Base-by-base conservation (phyloP, 64 coral and sea anemone species). In the Montipora cactus region DNA sequence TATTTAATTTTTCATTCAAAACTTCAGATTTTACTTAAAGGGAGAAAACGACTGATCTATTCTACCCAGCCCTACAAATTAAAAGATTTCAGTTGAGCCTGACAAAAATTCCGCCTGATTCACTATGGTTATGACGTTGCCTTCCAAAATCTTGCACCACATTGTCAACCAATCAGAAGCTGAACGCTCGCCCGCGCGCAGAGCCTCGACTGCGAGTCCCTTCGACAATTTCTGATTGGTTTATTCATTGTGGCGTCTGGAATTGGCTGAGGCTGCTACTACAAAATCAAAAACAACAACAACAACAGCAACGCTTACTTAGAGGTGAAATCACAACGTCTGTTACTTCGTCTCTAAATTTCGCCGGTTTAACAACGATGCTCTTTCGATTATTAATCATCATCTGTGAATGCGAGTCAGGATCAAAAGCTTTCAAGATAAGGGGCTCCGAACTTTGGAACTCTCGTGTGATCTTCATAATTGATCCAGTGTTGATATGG, bases 391-490 rank as follows among this genome's bases (percentile, higher is more conserved):
- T 95, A 81, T 98, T 98, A 7, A 98, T 98, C 45, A 98, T 79
- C 58, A 98, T 21, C 8, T 84, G 51, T 0, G 47, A 81, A 49
- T 80, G 90, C 3, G 96, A 73, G 46, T 91, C 79, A 16, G 93
- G 96, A 64, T 98, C 96, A 77, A 85, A 98, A 44, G 96, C 96
- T 47, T 77, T 87, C 37, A 98, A 79, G 16, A 84, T 55, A 0
- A 98, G 70, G 37, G 96, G 93, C 37, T 94, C 82, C 0, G 92
- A 12, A 49, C 79, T 91, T 7, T 62, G 49, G 58, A 94, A 94
- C 76, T 98, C 96, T 49, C 94, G 91, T 10, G 96, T 95, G 93
- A 98, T 95, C 70, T 98, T 93, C 93, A 98, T 92, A 70, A 95
- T 74, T 19, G 96, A 84, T n/a, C 89, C 89, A 28, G 75, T 95